These are phyloP conservation scores for Eulemur rufifrons DNA, from an alignment of 2,113 vertebrate species.

Conservation along the genomic window DNA sequence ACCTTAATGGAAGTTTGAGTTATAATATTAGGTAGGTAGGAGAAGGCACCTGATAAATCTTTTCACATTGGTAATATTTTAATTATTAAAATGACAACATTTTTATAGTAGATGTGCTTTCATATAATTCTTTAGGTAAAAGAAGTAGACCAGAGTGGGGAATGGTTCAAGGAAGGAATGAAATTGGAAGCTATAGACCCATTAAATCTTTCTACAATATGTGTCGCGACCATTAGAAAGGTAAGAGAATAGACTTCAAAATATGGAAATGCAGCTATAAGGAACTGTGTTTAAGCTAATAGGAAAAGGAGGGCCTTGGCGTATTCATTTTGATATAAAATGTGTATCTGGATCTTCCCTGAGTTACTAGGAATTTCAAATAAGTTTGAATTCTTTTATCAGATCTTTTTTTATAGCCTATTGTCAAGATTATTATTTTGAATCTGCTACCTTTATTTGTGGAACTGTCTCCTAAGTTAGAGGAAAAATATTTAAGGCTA, in stretches of 20 bases:
- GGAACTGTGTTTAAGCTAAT: not conserved
- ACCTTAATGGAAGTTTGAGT: constrained; percentile 24
- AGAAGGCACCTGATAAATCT: constrained; percentile 44
- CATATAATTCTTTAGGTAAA: constrained; percentile 88
- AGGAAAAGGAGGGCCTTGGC: not conserved
- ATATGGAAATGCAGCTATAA: not conserved
- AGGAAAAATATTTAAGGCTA: not conserved
- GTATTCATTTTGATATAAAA: not conserved
- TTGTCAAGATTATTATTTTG: constrained; percentile 6
- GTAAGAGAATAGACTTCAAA: constrained; percentile 81
- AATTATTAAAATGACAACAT: not conserved
- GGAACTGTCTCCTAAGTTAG: not conserved
- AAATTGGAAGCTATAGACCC: constrained; percentile 99
- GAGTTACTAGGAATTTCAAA: not conserved
- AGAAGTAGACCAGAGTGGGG: constrained; percentile 95
- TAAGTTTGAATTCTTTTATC: constrained; percentile 16
- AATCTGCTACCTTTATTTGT: not conserved
- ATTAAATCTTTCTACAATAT: constrained; percentile 99
- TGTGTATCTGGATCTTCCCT: not conserved
- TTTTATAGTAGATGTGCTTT: constrained; percentile 67
- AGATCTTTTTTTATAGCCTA: not conserved
- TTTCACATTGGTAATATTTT: constrained; percentile 47
- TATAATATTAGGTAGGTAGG: constrained; percentile 65
- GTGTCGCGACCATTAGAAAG: constrained; percentile 99
- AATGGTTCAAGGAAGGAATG: constrained; percentile 99